A percentile compares a stretch with the other conserved stretches of the same genome.
These are phyloP conservation scores for Dendropsophus ebraccatus DNA, from an alignment of 2,113 vertebrate genomes.

Conservation along the genomic window DNA sequence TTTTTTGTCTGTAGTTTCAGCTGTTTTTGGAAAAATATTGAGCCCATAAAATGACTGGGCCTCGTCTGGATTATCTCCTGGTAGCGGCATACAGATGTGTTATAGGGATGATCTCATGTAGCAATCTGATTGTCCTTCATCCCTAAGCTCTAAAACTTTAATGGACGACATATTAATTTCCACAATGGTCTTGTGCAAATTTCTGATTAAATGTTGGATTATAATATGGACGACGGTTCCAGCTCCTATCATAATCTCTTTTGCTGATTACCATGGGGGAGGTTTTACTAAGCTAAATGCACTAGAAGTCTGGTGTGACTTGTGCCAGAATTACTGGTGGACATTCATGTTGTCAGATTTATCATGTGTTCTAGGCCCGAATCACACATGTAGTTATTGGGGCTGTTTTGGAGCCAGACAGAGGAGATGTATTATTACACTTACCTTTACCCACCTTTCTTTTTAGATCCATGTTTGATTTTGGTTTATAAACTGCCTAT, in stretches of 20 bases:
- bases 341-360: too few species aligned
- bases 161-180: not conserved
- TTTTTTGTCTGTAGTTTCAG: conserved; percentile 2
- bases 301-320: too few species aligned
- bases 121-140: not conserved
- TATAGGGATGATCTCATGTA: not conserved
- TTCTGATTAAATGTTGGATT: not conserved
- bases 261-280: not conserved
- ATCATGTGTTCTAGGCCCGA: too few species aligned
- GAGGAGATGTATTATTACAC: too few species aligned
- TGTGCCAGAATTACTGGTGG: too few species aligned
- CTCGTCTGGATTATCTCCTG: not conserved
- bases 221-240: not conserved
- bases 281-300: not conserved
- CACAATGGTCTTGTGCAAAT: not conserved
- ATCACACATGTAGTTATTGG: too few species aligned
- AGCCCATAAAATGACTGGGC: not conserved
- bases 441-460: too few species aligned
- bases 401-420: too few species aligned
- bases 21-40: not conserved
- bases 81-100: not conserved
- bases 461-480: too few species aligned
- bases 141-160: not conserved
- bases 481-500: too few species aligned
- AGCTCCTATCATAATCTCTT: not conserved